Evolutionary conservation across 2,888 invertebrate species (phyloP), one percentile per base, ranked within the genome.

Genomic region (Volucella bombylans): DNA sequence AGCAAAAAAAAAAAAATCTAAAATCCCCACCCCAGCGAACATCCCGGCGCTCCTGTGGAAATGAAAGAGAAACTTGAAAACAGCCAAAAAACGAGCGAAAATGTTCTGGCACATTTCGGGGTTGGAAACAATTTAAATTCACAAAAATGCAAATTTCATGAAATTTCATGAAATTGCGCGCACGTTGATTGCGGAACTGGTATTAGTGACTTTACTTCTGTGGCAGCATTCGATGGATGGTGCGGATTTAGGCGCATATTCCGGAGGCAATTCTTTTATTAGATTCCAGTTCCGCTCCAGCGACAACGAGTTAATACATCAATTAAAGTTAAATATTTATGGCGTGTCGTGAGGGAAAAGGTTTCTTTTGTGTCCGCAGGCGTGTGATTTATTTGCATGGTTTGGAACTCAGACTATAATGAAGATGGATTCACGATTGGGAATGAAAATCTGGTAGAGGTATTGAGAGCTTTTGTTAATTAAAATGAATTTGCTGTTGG

Each of bases 131-230:
- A 31, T 31, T 31, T 31, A 31, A 31, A 31, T 31, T 31, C 31
- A 6, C 31, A 31, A 31, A 41, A 69, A 69, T 57, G 47, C 47
- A 69, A 69, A 69, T 69, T 69, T 57, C 57, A 15, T 69, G 47
- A 69, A 69, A 69, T 69, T 69, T 57, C 57, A 15, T 69, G 47
- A 69, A 50, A 69, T 50, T 45, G 39, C 69, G 49, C 50, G 57
- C 59, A 31, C 47, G 11, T 49, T 23, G 23, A n/a, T 59, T 59
- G 31, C 31, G 6, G 31, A 4, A 31, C 31, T 41, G 47, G 49
- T 45, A 23, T 57, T 57, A 59, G 50, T 69, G 57, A 14, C 39
- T n/a, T 49, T 11, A 15, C n/a, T 50, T 10, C 12, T 3, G 12
- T 55, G 54, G 23, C 45, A 23, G 54, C 12, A 41, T 31, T 6